Percentiles rank a stretch among this genome's conserved stretches.
Evolutionary conservation across 2,113 vertebrate genomes (phyloP).

Genomic region (Rhinolophus ferrumequinum): DNA sequence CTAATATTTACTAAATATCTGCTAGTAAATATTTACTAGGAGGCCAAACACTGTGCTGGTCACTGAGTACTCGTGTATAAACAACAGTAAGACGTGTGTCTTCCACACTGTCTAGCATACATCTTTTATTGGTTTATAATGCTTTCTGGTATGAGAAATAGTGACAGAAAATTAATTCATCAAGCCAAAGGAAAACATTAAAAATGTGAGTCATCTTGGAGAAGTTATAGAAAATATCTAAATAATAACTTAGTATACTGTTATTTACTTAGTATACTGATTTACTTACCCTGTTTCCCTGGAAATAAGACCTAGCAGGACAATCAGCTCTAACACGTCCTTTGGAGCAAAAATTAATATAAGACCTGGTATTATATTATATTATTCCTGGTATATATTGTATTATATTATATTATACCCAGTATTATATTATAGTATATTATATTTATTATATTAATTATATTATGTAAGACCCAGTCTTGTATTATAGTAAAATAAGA

Average conservation of each 20-base stretch:
- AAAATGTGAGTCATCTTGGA: not conserved
- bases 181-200: not conserved
- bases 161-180: not conserved
- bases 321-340: too few relatives aligned
- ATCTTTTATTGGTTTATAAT: not conserved
- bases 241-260: not conserved
- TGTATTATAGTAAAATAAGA: too few relatives aligned
- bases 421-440: too few relatives aligned
- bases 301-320: too few relatives aligned
- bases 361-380: too few relatives aligned
- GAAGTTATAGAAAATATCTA: not conserved
- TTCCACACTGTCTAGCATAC: not conserved
- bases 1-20: not conserved
- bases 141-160: not conserved
- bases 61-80: not conserved
- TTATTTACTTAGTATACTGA: not conserved
- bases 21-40: not conserved
- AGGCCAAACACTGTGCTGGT: not conserved
- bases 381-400: too few relatives aligned
- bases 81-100: not conserved
- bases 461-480: too few relatives aligned
- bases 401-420: too few relatives aligned
- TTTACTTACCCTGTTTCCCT: not conserved
- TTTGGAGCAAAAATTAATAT: too few relatives aligned
- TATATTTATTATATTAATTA: too few relatives aligned